Percentiles rank a stretch among this genome's conserved stretches.
Evolutionary conservation across 2,113 vertebrate species (phyloP).

Genomic region (Tychaedon coryphoeus): DNA sequence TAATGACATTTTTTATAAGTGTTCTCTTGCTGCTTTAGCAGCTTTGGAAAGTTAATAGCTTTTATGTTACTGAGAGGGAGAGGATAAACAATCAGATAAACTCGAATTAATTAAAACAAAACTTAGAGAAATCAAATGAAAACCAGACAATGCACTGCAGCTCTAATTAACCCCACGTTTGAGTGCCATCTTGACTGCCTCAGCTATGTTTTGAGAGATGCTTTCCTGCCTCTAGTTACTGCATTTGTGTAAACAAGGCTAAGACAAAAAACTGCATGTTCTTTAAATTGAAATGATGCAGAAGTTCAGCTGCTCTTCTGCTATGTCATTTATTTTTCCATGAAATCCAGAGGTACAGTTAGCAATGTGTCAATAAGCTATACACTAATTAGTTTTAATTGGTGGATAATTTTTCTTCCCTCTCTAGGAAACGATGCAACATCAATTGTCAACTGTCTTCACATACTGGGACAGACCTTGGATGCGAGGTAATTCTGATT

Average conservation of each 20-base stretch:
- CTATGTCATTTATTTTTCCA: slow-evolving; percentile 19
- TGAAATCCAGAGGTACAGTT: not conserved
- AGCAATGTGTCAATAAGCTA: not conserved
- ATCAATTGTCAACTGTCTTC: slow-evolving; percentile 96
- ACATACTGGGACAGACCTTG: slow-evolving; percentile 93
- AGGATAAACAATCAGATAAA: not conserved
- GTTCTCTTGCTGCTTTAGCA: not conserved
- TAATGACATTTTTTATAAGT: not conserved
- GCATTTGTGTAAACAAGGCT: slow-evolving; percentile 53
- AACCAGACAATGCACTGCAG: not conserved
- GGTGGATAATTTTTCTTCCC: slow-evolving; percentile 20
- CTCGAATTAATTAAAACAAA: not conserved
- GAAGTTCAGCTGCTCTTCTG: not conserved
- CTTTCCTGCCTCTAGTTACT: slow-evolving; percentile 61
- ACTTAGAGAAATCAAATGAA: not conserved
- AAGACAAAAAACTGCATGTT: slow-evolving; percentile 63
- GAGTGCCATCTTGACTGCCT: slow-evolving; percentile 51
- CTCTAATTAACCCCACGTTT: slow-evolving; percentile 50
- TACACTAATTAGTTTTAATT: not conserved
- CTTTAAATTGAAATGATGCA: slow-evolving; percentile 34
- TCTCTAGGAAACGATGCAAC: slow-evolving; percentile 89
- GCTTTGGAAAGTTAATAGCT: not conserved
- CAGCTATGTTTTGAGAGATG: slow-evolving; percentile 53
- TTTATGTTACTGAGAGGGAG: not conserved
- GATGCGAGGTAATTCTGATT: slow-evolving; percentile 84